These are phyloP conservation scores for Manduca sexta DNA, from an alignment of 1,140 invertebrate genomes.

Conservation along the genomic window DNA sequence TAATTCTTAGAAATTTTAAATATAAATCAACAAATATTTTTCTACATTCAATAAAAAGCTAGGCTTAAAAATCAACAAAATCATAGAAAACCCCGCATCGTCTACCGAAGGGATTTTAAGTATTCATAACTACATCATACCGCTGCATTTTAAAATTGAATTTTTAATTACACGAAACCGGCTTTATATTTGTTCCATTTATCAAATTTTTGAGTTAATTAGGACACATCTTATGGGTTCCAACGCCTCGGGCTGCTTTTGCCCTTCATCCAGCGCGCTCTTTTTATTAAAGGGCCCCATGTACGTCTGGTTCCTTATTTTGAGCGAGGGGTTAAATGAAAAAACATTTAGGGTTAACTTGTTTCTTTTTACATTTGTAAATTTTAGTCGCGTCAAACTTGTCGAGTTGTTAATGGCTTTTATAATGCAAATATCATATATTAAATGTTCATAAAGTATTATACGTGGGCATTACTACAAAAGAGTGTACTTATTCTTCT, in stretches of 20 bases:
- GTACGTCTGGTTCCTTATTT: slow-evolving; percentile 26
- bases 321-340: slow-evolving; percentile 27
- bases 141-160: slow-evolving; percentile 54
- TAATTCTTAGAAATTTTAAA: no score
- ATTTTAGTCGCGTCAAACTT: no score
- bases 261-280: slow-evolving; percentile 43
- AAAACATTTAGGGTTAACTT: neutral
- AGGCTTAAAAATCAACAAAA: no score
- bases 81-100: no score
- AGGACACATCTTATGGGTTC: slow-evolving; percentile 30
- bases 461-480: no score
- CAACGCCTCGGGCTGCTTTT: slow-evolving; percentile 35
- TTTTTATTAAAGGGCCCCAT: slow-evolving; percentile 48
- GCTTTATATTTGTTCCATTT: slow-evolving; percentile 47
- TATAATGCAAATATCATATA: no score
- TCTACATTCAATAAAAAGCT: no score
- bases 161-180: slow-evolving; percentile 55
- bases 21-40: no score
- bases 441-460: no score
- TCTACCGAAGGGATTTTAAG: neutral
- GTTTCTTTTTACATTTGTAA: neutral
- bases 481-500: no score
- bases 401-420: no score
- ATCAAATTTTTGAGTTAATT: slow-evolving; percentile 59
- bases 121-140: neutral